These are phyloP conservation scores for Coptodon rendalli DNA, from an alignment of 2,113 vertebrate species.

Conservation along the genomic window DNA sequence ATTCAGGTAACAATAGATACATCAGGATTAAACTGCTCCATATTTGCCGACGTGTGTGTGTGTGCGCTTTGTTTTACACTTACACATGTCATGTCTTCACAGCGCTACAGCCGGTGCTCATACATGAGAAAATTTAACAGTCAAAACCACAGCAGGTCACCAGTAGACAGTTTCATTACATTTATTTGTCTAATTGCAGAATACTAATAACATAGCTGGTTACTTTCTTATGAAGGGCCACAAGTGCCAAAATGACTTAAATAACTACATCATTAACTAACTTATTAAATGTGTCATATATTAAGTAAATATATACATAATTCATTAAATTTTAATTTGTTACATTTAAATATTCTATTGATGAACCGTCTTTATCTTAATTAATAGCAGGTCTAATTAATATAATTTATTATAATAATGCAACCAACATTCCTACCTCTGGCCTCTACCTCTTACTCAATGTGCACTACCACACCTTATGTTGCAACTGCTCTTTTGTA, in stretches of 20 bases:
- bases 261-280: background rate
- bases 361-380: background rate
- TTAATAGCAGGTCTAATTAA: background rate
- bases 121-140: background rate
- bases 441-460: background rate
- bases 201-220: background rate
- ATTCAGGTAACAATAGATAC: background rate
- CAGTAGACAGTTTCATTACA: fast-evolving
- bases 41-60: background rate
- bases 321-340: fast-evolving
- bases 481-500: background rate
- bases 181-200: background rate
- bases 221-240: background rate
- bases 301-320: background rate
- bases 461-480: background rate
- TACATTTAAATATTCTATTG: background rate
- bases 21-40: fast-evolving
- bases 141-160: background rate
- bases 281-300: background rate
- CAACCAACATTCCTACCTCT: background rate
- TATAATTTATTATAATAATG: background rate
- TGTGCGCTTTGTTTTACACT: background rate
- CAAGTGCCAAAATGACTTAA: background rate
- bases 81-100: background rate
- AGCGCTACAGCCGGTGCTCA: background rate